Evolutionary conservation across 2,888 invertebrate species (phyloP), one percentile per base, ranked within the genome.

Genomic region (Ochropacha duplaris): DNA sequence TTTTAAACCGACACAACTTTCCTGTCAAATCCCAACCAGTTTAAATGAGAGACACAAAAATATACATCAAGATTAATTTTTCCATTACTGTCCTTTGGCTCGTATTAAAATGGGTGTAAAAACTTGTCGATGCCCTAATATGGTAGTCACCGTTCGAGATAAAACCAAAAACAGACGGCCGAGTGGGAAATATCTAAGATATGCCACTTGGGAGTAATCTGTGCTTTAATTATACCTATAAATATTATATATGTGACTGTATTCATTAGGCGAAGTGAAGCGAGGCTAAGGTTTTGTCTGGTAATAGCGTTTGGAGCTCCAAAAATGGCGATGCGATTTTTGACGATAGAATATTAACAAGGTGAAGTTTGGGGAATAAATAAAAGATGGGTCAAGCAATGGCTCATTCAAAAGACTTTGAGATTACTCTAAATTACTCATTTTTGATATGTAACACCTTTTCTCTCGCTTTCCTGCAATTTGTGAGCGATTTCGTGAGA

Each of bases 51-150:
- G 69, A 67, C 28, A 26, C 52, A 52, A 52, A 52, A 19, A 19
- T 44, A 79, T 66, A 78, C 79, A 84, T 86, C 83, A 84, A 86
- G 87, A 88, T 81, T 82, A 82, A 84, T 83, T 80, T 86, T 82
- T 77, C 80, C 83, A 84, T 84, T 82, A 81, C 72, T 62, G 76
- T 75, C 72, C 66, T 58, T 60, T 55, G 55, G 28, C 57, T 86
- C 84, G 66, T 82, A 80, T 86, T 78, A 69, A 78, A 83, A 63
- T 50, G 58, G 61, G 68, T 71, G 72, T 76, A 79, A 88, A 87
- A 88, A 88, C 79, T 79, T 74, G 79, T 68, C 76, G 74, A 59
- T 68, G 69, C 57, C 85, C 84, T 65, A 82, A 86, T 76, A 77
- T 72, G 84, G 83, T 68, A 56, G 58, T 62, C 57, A 55, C 36